Base-by-base conservation (phyloP, 2,888 invertebrate genomes). In the Periphyllus acericola region DNA sequence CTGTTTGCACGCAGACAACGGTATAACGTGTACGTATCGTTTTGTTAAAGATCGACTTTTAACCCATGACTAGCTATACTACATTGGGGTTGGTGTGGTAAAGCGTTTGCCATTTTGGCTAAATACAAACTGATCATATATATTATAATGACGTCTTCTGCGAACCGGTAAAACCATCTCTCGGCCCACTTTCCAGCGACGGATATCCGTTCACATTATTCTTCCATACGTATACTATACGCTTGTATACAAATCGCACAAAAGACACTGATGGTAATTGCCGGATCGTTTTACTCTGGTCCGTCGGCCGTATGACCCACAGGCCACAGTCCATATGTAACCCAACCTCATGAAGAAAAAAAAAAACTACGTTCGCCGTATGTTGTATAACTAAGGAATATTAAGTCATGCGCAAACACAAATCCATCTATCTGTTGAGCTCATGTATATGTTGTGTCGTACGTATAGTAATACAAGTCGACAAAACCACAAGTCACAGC, bases 141-240 rank as follows among this genome's bases (percentile, higher is more conserved):
- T 36, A 78, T 68, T 36, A 78, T 68, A 78, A 85, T 25, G 66
- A 84, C 78, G 76, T 46, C 83, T 84, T 84, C 75, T 84, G 75
- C 32, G 40, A 75, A 75, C 60, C 83, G 68, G 68, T 85, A 84
- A 60, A 86, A 86, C 36, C 85, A 71, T 86, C 78, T 71, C 66
- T 71, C 86, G 79, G 86, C 72, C 71, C 72, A 80, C 79, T 79
- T 86, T 80, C 40, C 86, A 25, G 19, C 76, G 34, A 68, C 78
- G 86, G 71, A 80, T 86, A 79, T 86, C 85, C 85, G 79, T 86
- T 86, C 68, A n/a, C n/a, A n/a, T 68, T 84, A 83, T 78, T 83
- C 66, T 66, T 36, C 25, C 60, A 80, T 55, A 83, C 72, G 34
- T 52, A 34, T 36, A 19, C n/a, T 72, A 21, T n/a, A 34, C 0